Conservation (phyloP, 1,140 invertebrate genomes). For the Philopotamus ludificatus region DNA sequence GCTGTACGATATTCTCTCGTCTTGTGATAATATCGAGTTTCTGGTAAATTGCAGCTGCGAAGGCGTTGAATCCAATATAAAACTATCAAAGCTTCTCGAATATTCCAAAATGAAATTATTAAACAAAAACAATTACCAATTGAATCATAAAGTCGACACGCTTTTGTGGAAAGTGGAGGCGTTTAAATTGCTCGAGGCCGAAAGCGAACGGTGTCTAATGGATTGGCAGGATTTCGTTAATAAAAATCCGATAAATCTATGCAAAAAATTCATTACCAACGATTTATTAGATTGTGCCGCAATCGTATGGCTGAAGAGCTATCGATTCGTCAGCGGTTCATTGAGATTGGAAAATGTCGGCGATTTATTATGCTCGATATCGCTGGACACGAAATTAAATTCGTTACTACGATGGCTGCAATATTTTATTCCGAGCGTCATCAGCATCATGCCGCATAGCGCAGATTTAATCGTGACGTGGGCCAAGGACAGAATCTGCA, state of each 20-base stretch:
- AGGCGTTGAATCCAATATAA: slow-evolving; percentile 29
- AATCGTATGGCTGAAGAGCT: slow-evolving; percentile 35
- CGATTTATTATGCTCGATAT: slow-evolving; percentile 26
- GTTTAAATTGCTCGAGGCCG: slow-evolving; percentile 27
- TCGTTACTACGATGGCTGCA: slow-evolving; percentile 35
- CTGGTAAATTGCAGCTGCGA: slow-evolving; percentile 32
- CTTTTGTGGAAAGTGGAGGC: slow-evolving; percentile 36
- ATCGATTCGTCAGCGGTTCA: slow-evolving; percentile 20
- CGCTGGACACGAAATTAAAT: slow-evolving; percentile 35
- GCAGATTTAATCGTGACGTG: slow-evolving; percentile 32
- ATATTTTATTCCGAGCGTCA: slow-evolving; percentile 37
- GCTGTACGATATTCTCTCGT: slow-evolving; percentile 30
- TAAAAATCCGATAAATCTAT: slow-evolving; percentile 23
- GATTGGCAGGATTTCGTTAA: slow-evolving; percentile 30
- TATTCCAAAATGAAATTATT: slow-evolving; percentile 32
- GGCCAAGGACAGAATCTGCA: slow-evolving; percentile 35
- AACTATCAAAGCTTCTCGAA: slow-evolving; percentile 27
- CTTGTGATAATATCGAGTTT: slow-evolving; percentile 33
- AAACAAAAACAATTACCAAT: slow-evolving; percentile 5
- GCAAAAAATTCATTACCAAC: slow-evolving; percentile 29
- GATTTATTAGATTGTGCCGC: slow-evolving; percentile 35
- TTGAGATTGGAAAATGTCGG: slow-evolving; percentile 25
- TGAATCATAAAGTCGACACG: slow-evolving; percentile 28
- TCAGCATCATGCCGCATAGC: slow-evolving; percentile 24
- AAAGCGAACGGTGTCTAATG: slow-evolving; percentile 5